Evolutionary conservation across 2,888 invertebrate species (phyloP).

Genomic region (Luperina testacea): DNA sequence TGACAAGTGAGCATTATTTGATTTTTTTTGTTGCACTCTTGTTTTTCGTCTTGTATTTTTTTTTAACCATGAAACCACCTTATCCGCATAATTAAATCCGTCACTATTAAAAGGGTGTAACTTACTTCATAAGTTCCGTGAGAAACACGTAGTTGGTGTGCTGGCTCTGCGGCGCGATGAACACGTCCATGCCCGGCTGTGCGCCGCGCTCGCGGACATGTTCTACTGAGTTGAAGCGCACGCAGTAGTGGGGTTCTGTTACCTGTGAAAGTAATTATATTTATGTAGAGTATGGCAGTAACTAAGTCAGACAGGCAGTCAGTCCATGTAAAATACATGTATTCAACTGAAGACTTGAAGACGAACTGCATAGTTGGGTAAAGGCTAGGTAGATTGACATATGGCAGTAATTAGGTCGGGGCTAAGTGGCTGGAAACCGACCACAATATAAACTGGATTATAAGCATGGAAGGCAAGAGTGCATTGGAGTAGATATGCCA

Average conservation of each 20-base stretch:
- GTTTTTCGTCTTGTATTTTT: background rate
- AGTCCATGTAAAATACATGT: no score
- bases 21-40: background rate
- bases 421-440: background rate
- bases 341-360: no score
- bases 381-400: no score
- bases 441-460: background rate
- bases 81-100: background rate
- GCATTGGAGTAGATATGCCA: no score
- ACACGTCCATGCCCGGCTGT: conserved; percentile 93
- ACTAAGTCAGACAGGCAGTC: background rate
- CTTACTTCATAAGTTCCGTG: conserved; percentile 92
- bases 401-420: background rate
- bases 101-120: background rate
- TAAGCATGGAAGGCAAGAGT: background rate
- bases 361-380: no score
- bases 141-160: conserved; percentile 95
- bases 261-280: conserved; percentile 84
- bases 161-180: conserved; percentile 93
- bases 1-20: background rate
- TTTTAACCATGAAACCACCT: background rate
- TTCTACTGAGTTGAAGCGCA: conserved; percentile 95
- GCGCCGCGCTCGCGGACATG: conserved; percentile 93
- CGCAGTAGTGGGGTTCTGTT: conserved; percentile 95
- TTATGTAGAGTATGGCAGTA: background rate